A percentile compares a stretch with the other conserved stretches of the same genome.
These are phyloP conservation scores for Ooceraea biroi DNA, from an alignment of 1,140 invertebrate genomes.

Conservation along the genomic window DNA sequence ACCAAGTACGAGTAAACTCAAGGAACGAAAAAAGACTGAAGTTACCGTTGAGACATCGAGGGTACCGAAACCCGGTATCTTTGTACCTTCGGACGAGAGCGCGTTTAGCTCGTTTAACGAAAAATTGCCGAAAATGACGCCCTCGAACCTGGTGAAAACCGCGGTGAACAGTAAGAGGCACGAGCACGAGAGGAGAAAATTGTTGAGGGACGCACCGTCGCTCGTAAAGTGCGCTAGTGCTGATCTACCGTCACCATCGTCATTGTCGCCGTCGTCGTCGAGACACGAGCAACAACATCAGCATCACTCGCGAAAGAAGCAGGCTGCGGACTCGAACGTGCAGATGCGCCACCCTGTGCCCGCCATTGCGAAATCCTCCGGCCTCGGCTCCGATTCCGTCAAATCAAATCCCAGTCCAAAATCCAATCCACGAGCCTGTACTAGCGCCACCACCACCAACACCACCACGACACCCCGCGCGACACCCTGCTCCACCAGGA, in stretches of 20 bases:
- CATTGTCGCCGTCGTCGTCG: conserved; percentile 5
- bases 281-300: conserved; percentile 60
- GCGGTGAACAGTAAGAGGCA: conserved; percentile 89
- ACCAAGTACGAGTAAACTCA: conserved; percentile 49
- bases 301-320: conserved; percentile 65
- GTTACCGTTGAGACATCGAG: conserved; percentile 33
- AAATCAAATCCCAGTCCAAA: conserved; percentile 81
- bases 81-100: conserved; percentile 78
- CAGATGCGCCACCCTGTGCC: conserved; percentile 81
- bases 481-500: conserved; percentile 87
- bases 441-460: conserved; percentile 86
- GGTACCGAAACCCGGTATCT: conserved; percentile 79
- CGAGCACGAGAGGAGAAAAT: conserved; percentile 85
- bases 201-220: conserved; percentile 79
- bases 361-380: conserved; percentile 72
- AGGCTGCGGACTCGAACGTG: conserved; percentile 71
- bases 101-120: conserved; percentile 70
- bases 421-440: conserved; percentile 85
- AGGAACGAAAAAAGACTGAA: conserved; percentile 59
- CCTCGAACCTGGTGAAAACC: conserved; percentile 89
- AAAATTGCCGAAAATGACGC: conserved; percentile 86
- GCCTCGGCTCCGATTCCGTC: conserved; percentile 67
- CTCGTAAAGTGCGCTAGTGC: conserved; percentile 78
- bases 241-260: background rate
- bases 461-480: conserved; percentile 87